Evolutionary conservation across 2,797 vertebrate genomes (phyloP).

Genomic region (Telmatherina bonti): DNA sequence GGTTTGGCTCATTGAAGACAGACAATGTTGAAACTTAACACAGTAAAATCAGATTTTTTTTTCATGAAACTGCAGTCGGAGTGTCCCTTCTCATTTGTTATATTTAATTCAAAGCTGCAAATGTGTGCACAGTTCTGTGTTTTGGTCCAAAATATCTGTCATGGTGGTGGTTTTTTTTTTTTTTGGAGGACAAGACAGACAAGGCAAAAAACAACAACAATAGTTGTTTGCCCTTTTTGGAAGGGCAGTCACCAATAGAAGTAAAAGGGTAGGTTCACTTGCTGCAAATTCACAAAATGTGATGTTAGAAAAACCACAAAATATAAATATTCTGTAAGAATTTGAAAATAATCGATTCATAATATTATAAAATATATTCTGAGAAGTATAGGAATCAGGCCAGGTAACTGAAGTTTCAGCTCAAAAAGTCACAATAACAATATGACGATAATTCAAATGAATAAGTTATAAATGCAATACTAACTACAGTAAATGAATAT

Average conservation of each 20-base stretch:
- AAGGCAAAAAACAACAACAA: neutral
- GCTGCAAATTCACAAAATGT: neutral
- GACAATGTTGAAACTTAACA: constrained; percentile 12
- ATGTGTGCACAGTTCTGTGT: neutral
- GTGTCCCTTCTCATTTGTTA: neutral
- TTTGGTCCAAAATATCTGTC: neutral
- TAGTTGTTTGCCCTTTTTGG: neutral
- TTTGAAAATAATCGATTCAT: neutral
- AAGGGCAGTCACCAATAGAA: too few relatives aligned
- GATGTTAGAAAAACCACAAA: neutral
- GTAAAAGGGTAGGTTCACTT: neutral
- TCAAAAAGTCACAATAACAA: too few relatives aligned
- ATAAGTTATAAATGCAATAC: too few relatives aligned
- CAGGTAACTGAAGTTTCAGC: neutral
- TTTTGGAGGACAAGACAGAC: neutral
- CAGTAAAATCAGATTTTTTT: constrained; percentile 5
- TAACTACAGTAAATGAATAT: neutral
- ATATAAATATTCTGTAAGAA: neutral
- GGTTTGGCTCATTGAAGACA: constrained; percentile 13
- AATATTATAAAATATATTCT: neutral
- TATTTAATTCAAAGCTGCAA: neutral
- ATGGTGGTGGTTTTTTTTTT: neutral
- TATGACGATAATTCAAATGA: too few relatives aligned
- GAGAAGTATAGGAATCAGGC: too few relatives aligned
- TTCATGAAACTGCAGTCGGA: neutral